Evolutionary conservation across 2,113 vertebrate genomes (phyloP), one percentile per base, ranked within the genome.

Genomic region (Penelope pileata): DNA sequence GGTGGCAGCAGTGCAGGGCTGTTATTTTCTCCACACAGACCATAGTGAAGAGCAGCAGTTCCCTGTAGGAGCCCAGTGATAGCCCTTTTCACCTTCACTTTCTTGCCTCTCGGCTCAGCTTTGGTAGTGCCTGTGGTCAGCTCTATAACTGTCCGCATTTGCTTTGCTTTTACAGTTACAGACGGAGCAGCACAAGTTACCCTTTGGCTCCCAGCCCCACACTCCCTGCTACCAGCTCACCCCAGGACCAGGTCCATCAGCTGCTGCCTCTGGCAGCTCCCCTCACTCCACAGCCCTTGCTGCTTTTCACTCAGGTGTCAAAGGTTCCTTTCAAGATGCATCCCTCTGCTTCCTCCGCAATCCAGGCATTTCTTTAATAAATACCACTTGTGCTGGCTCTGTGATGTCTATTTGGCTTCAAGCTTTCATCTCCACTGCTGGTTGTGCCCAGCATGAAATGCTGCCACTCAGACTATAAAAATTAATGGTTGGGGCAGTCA

Each of bases 301-400:
- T 90, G 68, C 72, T 94, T 83, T 89, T 68, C 68, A 75, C 72
- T 96, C 51, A 93, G 72, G 68, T 3, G 18, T 74, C 88, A 95
- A 94, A 93, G 73, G 82, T 72, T 95, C 76, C 88, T 97, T 95
- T 95, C 79, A 93, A 95, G 94, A 67, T 2, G 27, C 82, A 94
- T 68, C 88, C 91, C 93, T 93, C 91, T 90, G 80, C 85, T 95
- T 88, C 91, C 82, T 63, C 91, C 94, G 90, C 85, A 96, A 83
- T 83, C 72, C 93, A 96, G 90, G 68, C 86, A 80, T 83, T 93
- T 93, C 93, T 95, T 88, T 93, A 94, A 93, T 91, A 96, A 91
- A 94, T 54, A 88, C 79, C 69, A 93, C 89, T 92, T 75, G 42
- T 74, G 54, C 91, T 45, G 82, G 59, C 85, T 88, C 87, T 93